phyloP scores from a whole-genome alignment of 2,888 invertebrate genomes.

The Kryphioiulus occultus region DNA sequence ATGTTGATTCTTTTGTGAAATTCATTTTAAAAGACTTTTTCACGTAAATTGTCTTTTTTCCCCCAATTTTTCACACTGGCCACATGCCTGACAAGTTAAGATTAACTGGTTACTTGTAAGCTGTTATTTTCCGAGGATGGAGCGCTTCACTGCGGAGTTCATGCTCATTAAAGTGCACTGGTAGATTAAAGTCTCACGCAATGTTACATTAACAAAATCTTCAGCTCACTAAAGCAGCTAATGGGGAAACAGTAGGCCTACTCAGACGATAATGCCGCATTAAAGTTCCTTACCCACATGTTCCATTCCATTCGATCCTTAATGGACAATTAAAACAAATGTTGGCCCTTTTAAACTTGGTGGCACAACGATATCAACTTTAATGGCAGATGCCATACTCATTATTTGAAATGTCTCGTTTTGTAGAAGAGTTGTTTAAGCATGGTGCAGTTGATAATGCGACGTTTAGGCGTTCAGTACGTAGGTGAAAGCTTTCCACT shows the following conservation, averaged over 20 bases:
- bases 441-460: no score
- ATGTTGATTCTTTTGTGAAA: no score
- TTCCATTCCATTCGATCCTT: neutral
- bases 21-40: no score
- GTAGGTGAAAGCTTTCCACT: no score
- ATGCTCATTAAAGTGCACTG: neutral
- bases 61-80: no score
- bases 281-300: neutral
- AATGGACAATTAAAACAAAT: neutral
- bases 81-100: no score
- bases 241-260: neutral
- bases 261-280: neutral
- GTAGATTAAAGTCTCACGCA: neutral
- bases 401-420: neutral
- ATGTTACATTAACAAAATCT: neutral
- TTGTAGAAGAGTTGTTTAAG: neutral
- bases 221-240: neutral
- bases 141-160: no score
- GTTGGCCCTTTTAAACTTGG: neutral
- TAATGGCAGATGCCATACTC: neutral
- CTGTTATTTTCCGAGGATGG: no score
- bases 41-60: no score
- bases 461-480: no score
- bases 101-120: no score
- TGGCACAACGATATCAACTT: neutral